These are phyloP conservation scores for Enteromius fasciolatus DNA, from an alignment of 2,797 vertebrate species.

Conservation along the genomic window DNA sequence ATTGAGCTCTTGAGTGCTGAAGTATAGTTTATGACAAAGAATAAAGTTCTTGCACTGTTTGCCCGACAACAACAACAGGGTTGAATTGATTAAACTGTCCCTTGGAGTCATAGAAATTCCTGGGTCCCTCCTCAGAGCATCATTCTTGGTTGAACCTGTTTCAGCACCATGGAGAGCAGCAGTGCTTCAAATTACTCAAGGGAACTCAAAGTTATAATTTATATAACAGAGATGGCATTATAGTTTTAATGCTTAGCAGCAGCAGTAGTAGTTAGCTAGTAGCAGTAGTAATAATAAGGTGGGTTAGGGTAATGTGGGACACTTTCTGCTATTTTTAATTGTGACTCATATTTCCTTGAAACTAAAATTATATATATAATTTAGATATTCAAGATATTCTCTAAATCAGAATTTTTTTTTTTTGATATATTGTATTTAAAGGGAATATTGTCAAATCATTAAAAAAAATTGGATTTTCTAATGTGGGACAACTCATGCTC, in stretches of 20 bases:
- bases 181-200: not conserved
- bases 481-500: not conserved
- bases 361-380: not conserved
- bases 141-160: not conserved
- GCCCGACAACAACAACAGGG: not conserved
- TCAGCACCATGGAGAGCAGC: conserved; percentile 70
- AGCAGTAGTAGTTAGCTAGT: too few species aligned
- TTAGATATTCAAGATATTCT: too few species aligned
- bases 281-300: not conserved
- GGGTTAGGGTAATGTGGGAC: not conserved
- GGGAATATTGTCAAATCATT: not conserved
- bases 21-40: not conserved
- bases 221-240: too few species aligned
- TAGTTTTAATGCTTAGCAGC: not conserved
- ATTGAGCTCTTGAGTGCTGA: not conserved
- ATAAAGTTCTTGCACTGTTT: not conserved
- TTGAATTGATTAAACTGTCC: not conserved
- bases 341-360: not conserved
- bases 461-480: not conserved
- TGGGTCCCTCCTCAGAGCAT: not conserved
- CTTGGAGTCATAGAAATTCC: not conserved
- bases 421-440: not conserved
- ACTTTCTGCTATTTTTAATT: not conserved
- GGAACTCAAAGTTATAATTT: conserved; percentile 1
- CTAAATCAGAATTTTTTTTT: not conserved